Evolutionary conservation across 2,113 vertebrate species (phyloP).

Genomic region (Ctenomys sociabilis): DNA sequence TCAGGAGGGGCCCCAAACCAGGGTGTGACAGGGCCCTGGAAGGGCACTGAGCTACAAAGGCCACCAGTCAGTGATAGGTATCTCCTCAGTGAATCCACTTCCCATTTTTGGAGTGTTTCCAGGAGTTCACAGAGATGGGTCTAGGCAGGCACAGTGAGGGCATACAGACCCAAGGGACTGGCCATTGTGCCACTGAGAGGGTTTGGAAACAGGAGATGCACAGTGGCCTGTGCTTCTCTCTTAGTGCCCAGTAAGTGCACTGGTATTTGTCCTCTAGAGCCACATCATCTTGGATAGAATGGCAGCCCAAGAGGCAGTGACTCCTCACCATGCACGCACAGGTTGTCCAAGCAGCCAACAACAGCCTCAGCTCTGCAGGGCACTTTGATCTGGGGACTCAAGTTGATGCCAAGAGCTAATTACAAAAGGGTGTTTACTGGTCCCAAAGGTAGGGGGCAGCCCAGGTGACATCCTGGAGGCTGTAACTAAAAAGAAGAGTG

Average conservation of each 20-base stretch:
- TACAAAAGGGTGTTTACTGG: rapidly evolving
- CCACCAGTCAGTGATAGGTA: neutral
- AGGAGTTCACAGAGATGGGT: neutral
- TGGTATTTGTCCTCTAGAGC: neutral
- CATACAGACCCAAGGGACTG: neutral
- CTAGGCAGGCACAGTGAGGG: neutral
- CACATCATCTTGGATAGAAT: rapidly evolving
- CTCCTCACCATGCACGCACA: neutral
- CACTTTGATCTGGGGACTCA: neutral
- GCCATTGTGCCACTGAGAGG: neutral
- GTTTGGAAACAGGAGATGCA: neutral
- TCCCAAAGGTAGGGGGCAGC: neutral
- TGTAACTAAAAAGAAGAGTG: neutral
- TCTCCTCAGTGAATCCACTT: neutral
- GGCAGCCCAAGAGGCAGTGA: neutral
- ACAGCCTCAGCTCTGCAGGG: too few relatives aligned
- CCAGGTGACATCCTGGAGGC: rapidly evolving
- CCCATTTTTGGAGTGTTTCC: too few relatives aligned
- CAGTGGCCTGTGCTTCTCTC: neutral
- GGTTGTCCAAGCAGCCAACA: rapidly evolving
- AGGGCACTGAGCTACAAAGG: neutral
- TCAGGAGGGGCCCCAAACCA: too few relatives aligned
- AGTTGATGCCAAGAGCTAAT: neutral
- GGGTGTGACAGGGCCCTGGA: neutral
- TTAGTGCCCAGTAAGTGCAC: neutral